These are phyloP conservation scores for Itoplectis maculator DNA, from an alignment of 2,888 invertebrate genomes.

Conservation along the genomic window DNA sequence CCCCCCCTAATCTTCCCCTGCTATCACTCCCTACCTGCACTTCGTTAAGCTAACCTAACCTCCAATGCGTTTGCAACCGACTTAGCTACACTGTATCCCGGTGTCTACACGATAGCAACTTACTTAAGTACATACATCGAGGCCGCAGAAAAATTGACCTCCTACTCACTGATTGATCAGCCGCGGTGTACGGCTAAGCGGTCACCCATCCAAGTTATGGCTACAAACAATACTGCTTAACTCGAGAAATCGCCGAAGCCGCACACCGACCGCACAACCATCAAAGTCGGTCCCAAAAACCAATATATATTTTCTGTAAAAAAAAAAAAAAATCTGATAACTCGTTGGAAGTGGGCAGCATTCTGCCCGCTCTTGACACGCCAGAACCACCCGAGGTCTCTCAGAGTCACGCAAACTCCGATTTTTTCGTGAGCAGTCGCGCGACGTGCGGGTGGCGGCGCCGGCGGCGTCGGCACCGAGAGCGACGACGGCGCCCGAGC, in stretches of 20 bases:
- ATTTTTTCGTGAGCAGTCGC: conserved; percentile 23
- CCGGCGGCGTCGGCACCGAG: not conserved
- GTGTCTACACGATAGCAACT: not conserved
- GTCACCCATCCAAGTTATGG: not conserved
- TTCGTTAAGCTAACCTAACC: not conserved
- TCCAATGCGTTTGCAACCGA: not conserved
- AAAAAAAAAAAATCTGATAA: too few species aligned
- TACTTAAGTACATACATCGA: not conserved
- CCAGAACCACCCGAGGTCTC: conserved; percentile 17
- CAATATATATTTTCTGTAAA: too few species aligned
- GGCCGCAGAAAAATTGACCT: not conserved
- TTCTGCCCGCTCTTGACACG: too few species aligned
- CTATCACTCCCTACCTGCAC: not conserved
- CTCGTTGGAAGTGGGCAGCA: too few species aligned
- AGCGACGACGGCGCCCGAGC: conserved; percentile 75
- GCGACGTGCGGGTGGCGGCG: conserved; percentile 2
- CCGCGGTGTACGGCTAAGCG: not conserved
- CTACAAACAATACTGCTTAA: not conserved
- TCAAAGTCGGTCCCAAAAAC: too few species aligned
- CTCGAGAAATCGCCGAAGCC: not conserved
- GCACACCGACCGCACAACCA: not conserved
- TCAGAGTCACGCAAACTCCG: not conserved
- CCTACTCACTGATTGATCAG: not conserved
- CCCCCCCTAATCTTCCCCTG: not conserved
- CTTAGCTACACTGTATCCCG: not conserved